Evolutionary conservation across 2,113 vertebrate species (phyloP).

Genomic region (Catharus minimus): DNA sequence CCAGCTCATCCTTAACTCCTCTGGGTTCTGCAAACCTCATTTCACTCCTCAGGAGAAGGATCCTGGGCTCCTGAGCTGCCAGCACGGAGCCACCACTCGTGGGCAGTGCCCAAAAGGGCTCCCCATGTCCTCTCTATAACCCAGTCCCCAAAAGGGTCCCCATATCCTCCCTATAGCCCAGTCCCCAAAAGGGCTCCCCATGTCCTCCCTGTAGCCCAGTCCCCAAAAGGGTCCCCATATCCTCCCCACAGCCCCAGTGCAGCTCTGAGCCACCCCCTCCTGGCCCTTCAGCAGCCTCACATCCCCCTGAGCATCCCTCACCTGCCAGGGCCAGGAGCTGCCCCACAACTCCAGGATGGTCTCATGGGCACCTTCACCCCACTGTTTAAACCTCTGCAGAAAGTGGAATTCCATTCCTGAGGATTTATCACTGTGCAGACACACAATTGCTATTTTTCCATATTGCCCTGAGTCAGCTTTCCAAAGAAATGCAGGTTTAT

Average conservation of each 20-base stretch:
- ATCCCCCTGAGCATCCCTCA: background rate
- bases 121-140: background rate
- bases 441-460: background rate
- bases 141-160: background rate
- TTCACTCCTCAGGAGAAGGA: background rate
- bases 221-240: background rate
- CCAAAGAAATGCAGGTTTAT: rapidly evolving
- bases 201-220: background rate
- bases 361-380: background rate
- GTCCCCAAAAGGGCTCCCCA: rapidly evolving
- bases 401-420: background rate
- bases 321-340: background rate
- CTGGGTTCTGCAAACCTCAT: background rate
- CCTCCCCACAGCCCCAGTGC: background rate
- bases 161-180: background rate
- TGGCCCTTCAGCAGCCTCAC: background rate
- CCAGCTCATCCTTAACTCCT: background rate
- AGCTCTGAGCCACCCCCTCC: rapidly evolving
- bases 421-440: background rate
- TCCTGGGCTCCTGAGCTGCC: background rate
- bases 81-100: rapidly evolving
- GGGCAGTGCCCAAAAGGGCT: rapidly evolving
- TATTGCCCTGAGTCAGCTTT: background rate
- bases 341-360: background rate
- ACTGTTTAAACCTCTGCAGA: background rate